These are phyloP conservation scores for Hydrotaea cyrtoneurina DNA, from an alignment of 2,888 invertebrate species.

Conservation along the genomic window DNA sequence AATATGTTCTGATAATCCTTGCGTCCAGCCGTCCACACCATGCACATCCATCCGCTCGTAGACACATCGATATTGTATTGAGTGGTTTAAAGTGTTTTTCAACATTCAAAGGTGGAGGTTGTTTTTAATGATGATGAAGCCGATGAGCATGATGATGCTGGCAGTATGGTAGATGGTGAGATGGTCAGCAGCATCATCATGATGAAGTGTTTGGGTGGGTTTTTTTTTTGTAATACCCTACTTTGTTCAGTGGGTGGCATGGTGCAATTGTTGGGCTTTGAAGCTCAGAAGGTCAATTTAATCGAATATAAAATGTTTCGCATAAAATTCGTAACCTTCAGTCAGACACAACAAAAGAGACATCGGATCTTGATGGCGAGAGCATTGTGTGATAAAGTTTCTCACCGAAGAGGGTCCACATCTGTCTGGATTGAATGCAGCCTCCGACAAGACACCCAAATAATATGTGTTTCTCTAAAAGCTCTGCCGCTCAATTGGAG, in stretches of 20 bases:
- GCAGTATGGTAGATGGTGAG: slow-evolving; percentile 49
- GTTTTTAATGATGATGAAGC: slow-evolving; percentile 65
- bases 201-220: slow-evolving; percentile 18
- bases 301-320: too few species aligned
- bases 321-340: too few species aligned
- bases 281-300: too few species aligned
- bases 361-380: too few species aligned
- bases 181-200: slow-evolving; percentile 16
- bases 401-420: too few species aligned
- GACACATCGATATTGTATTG: slow-evolving; percentile 39
- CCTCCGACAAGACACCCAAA: too few species aligned
- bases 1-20: slow-evolving; percentile 59
- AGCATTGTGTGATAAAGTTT: too few species aligned
- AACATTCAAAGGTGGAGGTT: slow-evolving; percentile 64
- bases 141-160: slow-evolving; percentile 52
- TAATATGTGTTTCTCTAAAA: too few species aligned
- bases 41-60: slow-evolving; percentile 23
- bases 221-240: neutral
- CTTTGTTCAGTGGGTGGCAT: neutral
- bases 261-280: too few species aligned
- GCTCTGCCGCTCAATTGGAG: too few species aligned
- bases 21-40: slow-evolving; percentile 7
- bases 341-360: too few species aligned
- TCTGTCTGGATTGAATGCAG: too few species aligned
- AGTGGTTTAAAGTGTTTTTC: slow-evolving; percentile 57